Evolutionary conservation across 2,888 invertebrate species (phyloP).

Genomic region (Brenthis ino): DNA sequence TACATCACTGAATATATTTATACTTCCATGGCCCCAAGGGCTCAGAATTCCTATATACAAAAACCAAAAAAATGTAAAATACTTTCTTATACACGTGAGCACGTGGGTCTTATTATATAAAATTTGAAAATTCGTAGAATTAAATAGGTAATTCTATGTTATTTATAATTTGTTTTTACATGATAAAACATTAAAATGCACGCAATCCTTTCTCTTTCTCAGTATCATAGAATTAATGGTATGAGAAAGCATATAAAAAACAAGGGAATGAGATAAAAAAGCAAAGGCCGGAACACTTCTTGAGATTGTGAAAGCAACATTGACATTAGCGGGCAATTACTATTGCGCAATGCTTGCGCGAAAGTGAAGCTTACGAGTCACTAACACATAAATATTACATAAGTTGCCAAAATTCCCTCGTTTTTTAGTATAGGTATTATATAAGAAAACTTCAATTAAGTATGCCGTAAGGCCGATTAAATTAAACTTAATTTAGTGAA

Average conservation of each 20-base stretch:
- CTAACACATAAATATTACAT: slow-evolving; percentile 72
- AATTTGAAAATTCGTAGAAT: not conserved
- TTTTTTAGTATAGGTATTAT: not conserved
- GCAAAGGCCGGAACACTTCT: slow-evolving; percentile 59
- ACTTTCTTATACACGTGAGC: no score
- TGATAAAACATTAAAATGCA: not conserved
- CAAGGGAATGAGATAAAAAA: slow-evolving; percentile 57
- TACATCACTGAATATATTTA: no score
- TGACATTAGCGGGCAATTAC: slow-evolving; percentile 76
- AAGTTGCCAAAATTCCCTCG: slow-evolving; percentile 44
- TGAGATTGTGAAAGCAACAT: slow-evolving; percentile 75
- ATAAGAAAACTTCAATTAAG: not conserved
- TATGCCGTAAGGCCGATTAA: not conserved
- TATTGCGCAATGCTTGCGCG: slow-evolving; percentile 66
- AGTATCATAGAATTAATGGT: slow-evolving; percentile 25
- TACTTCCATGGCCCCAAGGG: no score
- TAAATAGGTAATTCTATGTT: not conserved
- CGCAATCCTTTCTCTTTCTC: slow-evolving; percentile 16
- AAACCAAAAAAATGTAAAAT: no score
- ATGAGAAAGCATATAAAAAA: slow-evolving; percentile 57
- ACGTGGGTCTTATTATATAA: no score
- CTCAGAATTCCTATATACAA: no score
- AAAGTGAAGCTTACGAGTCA: slow-evolving; percentile 63
- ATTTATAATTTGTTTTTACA: not conserved
- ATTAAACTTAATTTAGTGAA: not conserved